Conservation (phyloP, 1,140 invertebrate genomes). For the Augochlora pura region DNA sequence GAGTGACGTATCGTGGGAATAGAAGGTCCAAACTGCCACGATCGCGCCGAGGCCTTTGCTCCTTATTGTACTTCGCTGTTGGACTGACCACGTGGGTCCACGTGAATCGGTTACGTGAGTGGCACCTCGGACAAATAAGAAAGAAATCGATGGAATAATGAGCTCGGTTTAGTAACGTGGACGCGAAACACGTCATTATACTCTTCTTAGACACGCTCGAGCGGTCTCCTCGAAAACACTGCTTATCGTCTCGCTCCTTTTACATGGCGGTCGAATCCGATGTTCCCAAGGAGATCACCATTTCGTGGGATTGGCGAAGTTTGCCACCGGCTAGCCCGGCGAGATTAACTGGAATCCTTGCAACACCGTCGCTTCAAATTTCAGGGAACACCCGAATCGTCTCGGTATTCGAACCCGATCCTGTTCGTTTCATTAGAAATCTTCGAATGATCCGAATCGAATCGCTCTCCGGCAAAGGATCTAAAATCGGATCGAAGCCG, state of each 20-base stretch:
- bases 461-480: too few relatives aligned
- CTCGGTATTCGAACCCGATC: too few relatives aligned
- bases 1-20: slow-evolving; percentile 73
- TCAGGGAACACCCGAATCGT: too few relatives aligned
- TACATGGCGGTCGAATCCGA: background rate
- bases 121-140: slow-evolving; percentile 18
- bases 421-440: too few relatives aligned
- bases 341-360: too few relatives aligned
- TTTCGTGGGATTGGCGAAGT: too few relatives aligned
- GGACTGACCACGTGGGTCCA: slow-evolving; percentile 39
- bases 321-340: too few relatives aligned
- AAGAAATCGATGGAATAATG: slow-evolving; percentile 34
- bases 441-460: too few relatives aligned
- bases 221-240: background rate
- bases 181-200: background rate
- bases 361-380: too few relatives aligned
- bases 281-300: too few relatives aligned
- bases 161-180: background rate
- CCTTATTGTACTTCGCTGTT: slow-evolving; percentile 33
- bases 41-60: slow-evolving; percentile 52
- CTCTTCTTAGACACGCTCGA: background rate
- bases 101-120: slow-evolving; percentile 37
- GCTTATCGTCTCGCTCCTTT: background rate
- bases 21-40: slow-evolving; percentile 54
- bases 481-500: too few relatives aligned